Percentiles rank a stretch among this genome's conserved stretches.
These are phyloP conservation scores for Saccostrea cuccullata DNA, from an alignment of 1,140 invertebrate genomes.

Conservation along the genomic window DNA sequence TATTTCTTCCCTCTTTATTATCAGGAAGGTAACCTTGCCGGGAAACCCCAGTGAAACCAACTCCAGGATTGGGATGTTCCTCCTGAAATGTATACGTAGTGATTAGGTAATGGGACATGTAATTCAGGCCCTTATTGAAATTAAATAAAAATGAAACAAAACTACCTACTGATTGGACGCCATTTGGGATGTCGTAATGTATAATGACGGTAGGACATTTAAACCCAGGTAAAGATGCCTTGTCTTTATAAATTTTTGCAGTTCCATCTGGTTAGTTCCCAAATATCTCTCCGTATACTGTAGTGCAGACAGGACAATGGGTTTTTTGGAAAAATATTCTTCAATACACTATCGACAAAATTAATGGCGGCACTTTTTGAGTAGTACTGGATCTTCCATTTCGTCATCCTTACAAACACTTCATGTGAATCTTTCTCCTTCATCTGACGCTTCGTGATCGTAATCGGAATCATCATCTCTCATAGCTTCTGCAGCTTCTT, in stretches of 20 bases:
- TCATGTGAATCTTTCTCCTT: slow-evolving; percentile 40
- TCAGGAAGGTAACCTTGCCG: slow-evolving; percentile 62
- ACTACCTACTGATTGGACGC: slow-evolving; percentile 64
- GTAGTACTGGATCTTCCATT: slow-evolving; percentile 48
- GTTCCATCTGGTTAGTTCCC: slow-evolving; percentile 67
- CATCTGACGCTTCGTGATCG: not conserved
- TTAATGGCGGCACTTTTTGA: slow-evolving; percentile 59
- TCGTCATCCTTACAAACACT: slow-evolving; percentile 59
- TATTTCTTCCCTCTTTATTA: slow-evolving; percentile 61
- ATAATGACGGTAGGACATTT: slow-evolving; percentile 58
- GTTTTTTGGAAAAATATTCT: slow-evolving; percentile 42
- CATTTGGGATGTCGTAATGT: slow-evolving; percentile 62
- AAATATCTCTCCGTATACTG: slow-evolving; percentile 61
- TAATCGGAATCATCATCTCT: not conserved
- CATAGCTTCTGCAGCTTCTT: not conserved
- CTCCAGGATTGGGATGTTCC: slow-evolving; percentile 63
- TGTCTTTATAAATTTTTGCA: slow-evolving; percentile 9
- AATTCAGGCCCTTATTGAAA: not conserved
- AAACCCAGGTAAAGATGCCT: slow-evolving; percentile 58
- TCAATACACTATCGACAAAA: slow-evolving; percentile 62
- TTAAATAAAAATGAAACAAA: not conserved
- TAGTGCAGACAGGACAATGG: slow-evolving; percentile 69
- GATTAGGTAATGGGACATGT: too few relatives aligned
- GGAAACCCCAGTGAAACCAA: slow-evolving; percentile 51
- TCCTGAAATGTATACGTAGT: slow-evolving; percentile 54